Evolutionary conservation across 2,888 invertebrate genomes (phyloP).

Genomic region (Himalopsyche tibetana): DNA sequence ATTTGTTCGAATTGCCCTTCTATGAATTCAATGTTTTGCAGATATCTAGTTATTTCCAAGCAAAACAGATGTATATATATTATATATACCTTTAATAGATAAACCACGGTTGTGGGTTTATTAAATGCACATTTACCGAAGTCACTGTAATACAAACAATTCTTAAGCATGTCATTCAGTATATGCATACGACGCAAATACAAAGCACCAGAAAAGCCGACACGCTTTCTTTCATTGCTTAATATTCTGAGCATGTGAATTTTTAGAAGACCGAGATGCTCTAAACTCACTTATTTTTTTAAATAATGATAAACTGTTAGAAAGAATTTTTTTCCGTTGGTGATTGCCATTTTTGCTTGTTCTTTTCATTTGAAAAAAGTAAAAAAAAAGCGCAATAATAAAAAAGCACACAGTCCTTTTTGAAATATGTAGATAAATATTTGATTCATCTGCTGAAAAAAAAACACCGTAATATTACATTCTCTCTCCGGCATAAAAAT

Average conservation of each 20-base stretch:
- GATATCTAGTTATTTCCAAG: no score
- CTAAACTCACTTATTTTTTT: background rate
- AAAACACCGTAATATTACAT: background rate
- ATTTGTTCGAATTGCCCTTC: no score
- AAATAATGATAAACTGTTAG: constrained; percentile 22
- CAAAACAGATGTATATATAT: no score
- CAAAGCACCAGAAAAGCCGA: background rate
- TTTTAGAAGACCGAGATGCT: background rate
- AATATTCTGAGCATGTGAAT: constrained; percentile 9
- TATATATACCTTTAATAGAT: no score
- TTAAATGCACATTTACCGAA: no score
- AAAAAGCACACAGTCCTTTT: background rate
- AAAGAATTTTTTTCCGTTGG: background rate
- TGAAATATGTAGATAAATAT: background rate
- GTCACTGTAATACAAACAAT: background rate
- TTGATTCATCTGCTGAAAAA: background rate
- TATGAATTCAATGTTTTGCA: no score
- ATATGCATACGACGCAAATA: constrained; percentile 11
- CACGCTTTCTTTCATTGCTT: background rate
- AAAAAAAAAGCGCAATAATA: background rate
- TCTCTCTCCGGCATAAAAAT: background rate
- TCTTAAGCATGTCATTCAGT: background rate
- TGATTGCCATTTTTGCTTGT: background rate
- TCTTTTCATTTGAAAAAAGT: background rate
- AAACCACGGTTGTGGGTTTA: no score